Evolutionary conservation across 2,888 invertebrate genomes (phyloP), one percentile per base, ranked within the genome.

Genomic region (Cabera pusaria): DNA sequence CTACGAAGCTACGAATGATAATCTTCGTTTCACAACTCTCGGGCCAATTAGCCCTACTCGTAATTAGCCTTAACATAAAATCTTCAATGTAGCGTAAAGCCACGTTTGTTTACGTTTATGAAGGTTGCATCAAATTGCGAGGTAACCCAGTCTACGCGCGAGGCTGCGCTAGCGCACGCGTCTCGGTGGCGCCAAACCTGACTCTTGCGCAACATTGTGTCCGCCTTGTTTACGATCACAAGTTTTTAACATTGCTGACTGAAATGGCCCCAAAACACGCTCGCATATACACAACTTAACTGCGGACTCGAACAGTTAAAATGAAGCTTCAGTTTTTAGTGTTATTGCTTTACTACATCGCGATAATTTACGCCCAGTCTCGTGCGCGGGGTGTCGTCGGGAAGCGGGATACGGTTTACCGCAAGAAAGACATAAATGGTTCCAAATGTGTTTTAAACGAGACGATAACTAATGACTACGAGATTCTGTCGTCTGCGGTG

Each of bases 401-500:
- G 64, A 84, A 79, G 69, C 83, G 81, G 63, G 78, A 80, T 65
- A 74, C 74, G 59, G 66, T 69, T 64, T 68, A 70, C 67, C 77
- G 68, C 70, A 85, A 79, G 77, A 85, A 81, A 82, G 80, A 79
- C 76, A 75, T 74, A 73, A 85, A 82, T 63, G 73, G 61, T 55
- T 60, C 78, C 74, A 85, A 86, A 84, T 87, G 87, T 80, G 72
- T 81, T 81, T 82, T 81, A 71, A 87, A 88, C 72, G 87, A 85
- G 80, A 88, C 87, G 73, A 82, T 87, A 81, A 86, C 85, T 79
- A 87, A 88, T 80, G 87, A 88, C 81, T 87, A 86, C 69, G 87
- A 87, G 81, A 85, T 87, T 79, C 68, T 88, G 78, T 81, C 86
- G 71, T 88, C 87, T 60, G 84, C 82, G 60, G 87, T 88, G 64